These are phyloP conservation scores for Drosophila trichaetosa DNA, from an alignment of 2,888 invertebrate species.

Conservation along the genomic window DNA sequence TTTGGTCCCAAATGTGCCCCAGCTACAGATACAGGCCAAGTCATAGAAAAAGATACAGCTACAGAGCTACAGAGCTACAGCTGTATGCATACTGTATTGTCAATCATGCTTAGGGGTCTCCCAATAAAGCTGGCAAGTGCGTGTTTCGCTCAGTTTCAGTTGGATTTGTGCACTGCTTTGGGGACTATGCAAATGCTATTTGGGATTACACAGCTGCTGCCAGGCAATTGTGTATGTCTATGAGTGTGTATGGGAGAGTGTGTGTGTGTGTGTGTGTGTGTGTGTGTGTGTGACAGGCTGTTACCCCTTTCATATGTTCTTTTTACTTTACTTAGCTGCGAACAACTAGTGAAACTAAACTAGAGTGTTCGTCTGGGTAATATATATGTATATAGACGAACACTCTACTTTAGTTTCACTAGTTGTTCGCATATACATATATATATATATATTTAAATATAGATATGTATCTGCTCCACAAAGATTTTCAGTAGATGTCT, in stretches of 20 bases:
- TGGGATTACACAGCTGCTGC: constrained; percentile 54
- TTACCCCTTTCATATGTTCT: not conserved
- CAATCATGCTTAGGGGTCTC: constrained; percentile 67
- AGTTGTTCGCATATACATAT: not conserved
- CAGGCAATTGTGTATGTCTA: not conserved
- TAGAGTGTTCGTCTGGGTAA: not conserved
- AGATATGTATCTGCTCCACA: not conserved
- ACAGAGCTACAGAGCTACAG: constrained; percentile 11
- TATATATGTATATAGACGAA: not conserved
- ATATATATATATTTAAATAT: not conserved
- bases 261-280: constrained; percentile 5
- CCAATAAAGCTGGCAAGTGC: constrained; percentile 40
- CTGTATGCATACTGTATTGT: constrained; percentile 47
- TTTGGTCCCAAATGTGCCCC: constrained; percentile 41
- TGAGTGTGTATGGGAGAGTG: not conserved
- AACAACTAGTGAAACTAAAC: constrained; percentile 36
- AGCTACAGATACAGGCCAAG: constrained; percentile 11
- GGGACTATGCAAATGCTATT: constrained; percentile 66
- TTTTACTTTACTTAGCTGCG: not conserved
- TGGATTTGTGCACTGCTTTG: constrained; percentile 16
- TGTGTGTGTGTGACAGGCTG: constrained; percentile 4
- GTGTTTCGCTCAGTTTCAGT: constrained; percentile 24
- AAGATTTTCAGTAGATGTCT: not conserved
- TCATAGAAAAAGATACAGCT: not conserved
- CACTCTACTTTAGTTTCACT: no score